Evolutionary conservation across 2,888 invertebrate species (phyloP), one percentile per base, ranked within the genome.

Genomic region (Eristalinus sepulchralis): DNA sequence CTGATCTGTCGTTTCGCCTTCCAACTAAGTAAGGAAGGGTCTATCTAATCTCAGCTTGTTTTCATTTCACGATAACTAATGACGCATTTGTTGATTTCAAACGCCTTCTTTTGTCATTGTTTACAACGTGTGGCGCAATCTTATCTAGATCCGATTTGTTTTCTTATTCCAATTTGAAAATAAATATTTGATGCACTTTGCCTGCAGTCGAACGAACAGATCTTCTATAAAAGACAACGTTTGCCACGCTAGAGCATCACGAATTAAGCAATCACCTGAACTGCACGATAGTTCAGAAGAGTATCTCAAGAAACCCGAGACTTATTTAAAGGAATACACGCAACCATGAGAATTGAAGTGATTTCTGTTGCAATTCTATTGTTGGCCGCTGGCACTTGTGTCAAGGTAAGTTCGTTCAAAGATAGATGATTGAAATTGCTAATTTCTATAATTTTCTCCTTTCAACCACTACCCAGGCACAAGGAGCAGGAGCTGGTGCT

Each of bases 111-210:
- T 33, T 17, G 20, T 39, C 24, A 71, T 60, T 72, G 62, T 72
- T 72, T 72, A 36, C 68, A 2, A 31, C 24, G 20, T 24, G 13
- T 4, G 57, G 62, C 53, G 34, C 17, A 34, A 17, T 13, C 60
- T 85, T 85, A 85, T 85, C 85, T 82, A 10, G 33, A 78, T 17
- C n/a, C 13, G 53, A 33, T 63, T 8, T 81, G 77, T 82, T 85
- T 77, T 78, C 73, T n/a, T 68, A 78, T 82, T 85, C 85, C 66
- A 82, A 63, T 85, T 85, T 66, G 31, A 73, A 68, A 53, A 34
- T 13, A 85, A 85, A 85, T 85, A 85, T 85, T 85, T 85, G 67
- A 13, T 57, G n/a, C 53, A 57, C 5, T 47, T 27, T 13, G 57
- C 57, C 11, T 34, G 59, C 34, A 33, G 53, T 72, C 71, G 33